Base-by-base conservation (phyloP, 2,797 vertebrate genomes). In the Momotus momota region DNA sequence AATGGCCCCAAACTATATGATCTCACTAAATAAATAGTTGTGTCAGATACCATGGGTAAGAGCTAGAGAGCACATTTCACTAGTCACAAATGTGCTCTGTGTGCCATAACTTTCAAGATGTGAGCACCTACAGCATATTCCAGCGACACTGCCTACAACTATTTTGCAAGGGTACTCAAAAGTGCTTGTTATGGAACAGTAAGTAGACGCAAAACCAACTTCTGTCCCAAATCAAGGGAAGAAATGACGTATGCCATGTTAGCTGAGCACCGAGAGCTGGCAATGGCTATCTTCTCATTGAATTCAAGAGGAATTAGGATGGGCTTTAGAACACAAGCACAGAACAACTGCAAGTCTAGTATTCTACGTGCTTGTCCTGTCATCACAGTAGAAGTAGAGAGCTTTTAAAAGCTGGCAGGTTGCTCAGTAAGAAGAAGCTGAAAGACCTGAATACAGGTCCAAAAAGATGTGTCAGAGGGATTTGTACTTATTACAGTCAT, bases 1-100 rank as follows among this genome's bases (percentile, higher is more conserved):
- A 66, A 9, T 3, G 25, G 17, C 6, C 29, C 29, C 7, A 26
- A 52, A 61, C 2, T 7, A 0, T 3, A n/a, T 6, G 7, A 67
- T 51, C 41, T 79, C 16, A 77, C 6, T 73, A 26, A 72, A 61
- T 17, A n/a, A 74, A 51, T 0, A 48, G 38, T 27, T 57, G 29
- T 43, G 77, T 57, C 15, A 65, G 35, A 41, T 19, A 35, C 8
- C 45, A 62, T 10, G 67, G 21, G 7, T 16, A 74, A 62, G 57
- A 55, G 33, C 23, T 27, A 69, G 25, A 31, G 14, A 61, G 48
- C 8, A 86, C 4, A 14, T 48, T 81, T 81, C 84, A 3, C 27
- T 55, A 21, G 5, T 72, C 25, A 55, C 0, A 10, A 61, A 3
- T 5, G 1, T 60, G 21, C 18, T 69, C 27, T 67, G 18, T 29